Evolutionary conservation across 2,888 invertebrate species (phyloP).

Genomic region (Macrosiphum euphorbiae): DNA sequence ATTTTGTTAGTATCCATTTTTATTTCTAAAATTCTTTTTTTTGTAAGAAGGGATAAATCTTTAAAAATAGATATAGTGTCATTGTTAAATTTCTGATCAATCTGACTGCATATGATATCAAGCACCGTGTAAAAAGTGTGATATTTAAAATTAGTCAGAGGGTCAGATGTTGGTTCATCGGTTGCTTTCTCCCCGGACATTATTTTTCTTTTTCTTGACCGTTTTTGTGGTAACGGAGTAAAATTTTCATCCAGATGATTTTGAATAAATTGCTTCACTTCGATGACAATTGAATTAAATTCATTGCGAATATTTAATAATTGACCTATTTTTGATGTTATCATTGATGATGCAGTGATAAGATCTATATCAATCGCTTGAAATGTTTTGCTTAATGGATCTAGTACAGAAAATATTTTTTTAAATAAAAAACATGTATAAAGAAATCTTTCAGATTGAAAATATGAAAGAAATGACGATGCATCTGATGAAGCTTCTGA

Average conservation of each 20-base stretch:
- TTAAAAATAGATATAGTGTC: neutral
- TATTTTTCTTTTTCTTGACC: constrained; percentile 13
- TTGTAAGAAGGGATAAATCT: too few relatives aligned
- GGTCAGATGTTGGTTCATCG: constrained; percentile 11
- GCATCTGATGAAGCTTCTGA: constrained; percentile 26
- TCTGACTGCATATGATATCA: constrained; percentile 36
- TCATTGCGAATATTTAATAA: constrained; percentile 2
- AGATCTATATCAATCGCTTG: constrained; percentile 20
- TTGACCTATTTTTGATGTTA: neutral
- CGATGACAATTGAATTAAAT: constrained; percentile 4
- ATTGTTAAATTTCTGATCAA: neutral
- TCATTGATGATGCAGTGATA: constrained; percentile 24
- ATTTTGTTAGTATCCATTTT: constrained; percentile 8
- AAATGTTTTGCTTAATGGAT: constrained; percentile 34
- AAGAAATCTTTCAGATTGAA: constrained; percentile 13
- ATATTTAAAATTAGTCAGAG: constrained; percentile 15
- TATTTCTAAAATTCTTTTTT: constrained; percentile 41
- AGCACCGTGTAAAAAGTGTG: constrained; percentile 21
- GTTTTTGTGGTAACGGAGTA: constrained; percentile 28
- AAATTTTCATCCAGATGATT: constrained; percentile 11
- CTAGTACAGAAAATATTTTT: constrained; percentile 1
- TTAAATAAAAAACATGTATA: constrained; percentile 41
- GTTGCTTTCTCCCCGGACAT: constrained; percentile 16
- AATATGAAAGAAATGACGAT: constrained; percentile 13
- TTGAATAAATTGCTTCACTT: constrained; percentile 20